These are phyloP conservation scores for Hystrix brachyura DNA, from an alignment of 2,113 vertebrate species.

Conservation along the genomic window DNA sequence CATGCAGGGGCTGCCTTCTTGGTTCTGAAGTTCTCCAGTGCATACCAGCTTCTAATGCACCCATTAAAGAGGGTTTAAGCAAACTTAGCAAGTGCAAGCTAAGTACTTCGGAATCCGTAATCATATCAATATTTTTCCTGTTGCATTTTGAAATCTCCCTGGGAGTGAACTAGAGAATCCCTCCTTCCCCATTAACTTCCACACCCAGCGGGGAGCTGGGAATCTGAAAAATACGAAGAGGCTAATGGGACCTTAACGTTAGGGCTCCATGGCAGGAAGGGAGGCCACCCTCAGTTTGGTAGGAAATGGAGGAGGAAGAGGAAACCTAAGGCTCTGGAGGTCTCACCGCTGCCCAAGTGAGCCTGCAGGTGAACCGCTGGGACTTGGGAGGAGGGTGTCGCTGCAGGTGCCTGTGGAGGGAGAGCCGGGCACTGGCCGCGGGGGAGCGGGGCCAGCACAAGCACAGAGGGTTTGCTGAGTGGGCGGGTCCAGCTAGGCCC, in stretches of 20 bases:
- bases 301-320: background rate
- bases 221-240: background rate
- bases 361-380: background rate
- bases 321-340: background rate
- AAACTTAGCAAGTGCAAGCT: constrained; percentile 87
- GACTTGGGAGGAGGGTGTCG: background rate
- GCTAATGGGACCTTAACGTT: background rate
- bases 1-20: constrained; percentile 89
- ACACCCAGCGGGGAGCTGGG: background rate
- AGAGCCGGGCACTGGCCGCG: accelerated
- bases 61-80: constrained; percentile 89
- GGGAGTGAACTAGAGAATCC: background rate
- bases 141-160: constrained; percentile 59
- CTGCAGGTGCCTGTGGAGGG: background rate
- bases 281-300: background rate
- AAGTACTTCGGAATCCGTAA: constrained; percentile 84
- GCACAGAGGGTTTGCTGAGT: background rate
- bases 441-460: background rate
- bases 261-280: background rate
- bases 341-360: background rate
- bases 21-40: constrained; percentile 92
- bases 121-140: constrained; percentile 41
- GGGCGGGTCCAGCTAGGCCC: background rate
- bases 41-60: constrained; percentile 90
- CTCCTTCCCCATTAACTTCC: background rate